phyloP scores from a whole-genome alignment of 2,113 vertebrate genomes.

The Zosterops borbonicus region DNA sequence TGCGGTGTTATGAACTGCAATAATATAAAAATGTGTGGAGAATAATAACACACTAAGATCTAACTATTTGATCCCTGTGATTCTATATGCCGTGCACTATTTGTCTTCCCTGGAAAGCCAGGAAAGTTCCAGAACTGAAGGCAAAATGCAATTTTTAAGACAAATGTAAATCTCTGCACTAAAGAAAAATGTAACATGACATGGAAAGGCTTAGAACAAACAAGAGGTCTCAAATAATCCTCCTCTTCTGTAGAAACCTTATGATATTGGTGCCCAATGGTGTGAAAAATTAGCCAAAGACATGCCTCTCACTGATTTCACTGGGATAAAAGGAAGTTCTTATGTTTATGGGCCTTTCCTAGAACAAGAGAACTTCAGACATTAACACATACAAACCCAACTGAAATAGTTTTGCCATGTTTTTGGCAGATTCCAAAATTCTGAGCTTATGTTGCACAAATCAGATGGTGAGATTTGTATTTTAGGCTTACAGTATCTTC shows the following conservation, averaged over 20 bases:
- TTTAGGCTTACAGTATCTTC: background rate
- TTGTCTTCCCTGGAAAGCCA: background rate
- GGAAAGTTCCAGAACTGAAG: background rate
- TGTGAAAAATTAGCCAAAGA: background rate
- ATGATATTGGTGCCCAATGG: background rate
- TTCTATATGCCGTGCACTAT: background rate
- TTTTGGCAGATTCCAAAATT: background rate
- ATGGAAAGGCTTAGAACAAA: background rate
- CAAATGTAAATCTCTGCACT: background rate
- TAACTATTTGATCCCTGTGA: background rate
- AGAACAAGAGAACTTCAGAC: background rate
- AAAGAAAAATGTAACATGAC: background rate
- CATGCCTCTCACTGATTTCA: background rate
- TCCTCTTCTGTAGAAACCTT: background rate
- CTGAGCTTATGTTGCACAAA: background rate
- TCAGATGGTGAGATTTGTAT: background rate
- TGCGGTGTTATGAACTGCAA: conserved; percentile 13
- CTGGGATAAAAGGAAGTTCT: background rate
- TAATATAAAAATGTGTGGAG: conserved; percentile 4
- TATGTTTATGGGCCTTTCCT: background rate
- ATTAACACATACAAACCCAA: background rate
- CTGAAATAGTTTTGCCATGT: background rate
- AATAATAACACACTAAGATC: background rate
- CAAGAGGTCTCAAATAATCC: background rate
- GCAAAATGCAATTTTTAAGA: background rate